These are phyloP conservation scores for Pituophis catenifer DNA, from an alignment of 2,113 vertebrate species.

Conservation along the genomic window DNA sequence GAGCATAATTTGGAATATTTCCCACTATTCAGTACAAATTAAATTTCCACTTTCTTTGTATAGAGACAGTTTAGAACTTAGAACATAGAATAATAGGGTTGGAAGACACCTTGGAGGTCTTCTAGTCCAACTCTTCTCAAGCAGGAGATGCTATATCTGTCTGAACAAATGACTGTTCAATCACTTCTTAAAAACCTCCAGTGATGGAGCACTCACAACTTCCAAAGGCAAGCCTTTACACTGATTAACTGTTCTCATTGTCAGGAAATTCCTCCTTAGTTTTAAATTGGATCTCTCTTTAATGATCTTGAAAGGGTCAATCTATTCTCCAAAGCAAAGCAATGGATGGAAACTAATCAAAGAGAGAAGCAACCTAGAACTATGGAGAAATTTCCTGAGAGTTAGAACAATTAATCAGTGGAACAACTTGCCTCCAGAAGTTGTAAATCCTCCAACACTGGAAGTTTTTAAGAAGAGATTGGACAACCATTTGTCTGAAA, in stretches of 20 bases:
- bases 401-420: no score
- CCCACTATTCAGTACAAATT: not conserved
- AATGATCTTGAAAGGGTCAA: not conserved
- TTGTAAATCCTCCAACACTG: no score
- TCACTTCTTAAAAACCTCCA: not conserved
- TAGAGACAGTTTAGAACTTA: not conserved
- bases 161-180: not conserved
- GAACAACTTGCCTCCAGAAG: no score
- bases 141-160: not conserved
- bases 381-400: no score
- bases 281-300: not conserved
- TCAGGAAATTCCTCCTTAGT: not conserved
- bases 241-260: not conserved
- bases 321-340: no score
- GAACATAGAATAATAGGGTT: not conserved
- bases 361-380: no score
- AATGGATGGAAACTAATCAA: no score
- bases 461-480: no score
- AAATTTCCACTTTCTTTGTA: not conserved
- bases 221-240: not conserved
- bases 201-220: not conserved
- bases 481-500: no score
- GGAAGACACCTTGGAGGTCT: not conserved
- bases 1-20: not conserved
- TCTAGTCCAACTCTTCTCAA: not conserved